These are phyloP conservation scores for Bubo scandiacus DNA, from an alignment of 2,113 vertebrate genomes.

Conservation along the genomic window DNA sequence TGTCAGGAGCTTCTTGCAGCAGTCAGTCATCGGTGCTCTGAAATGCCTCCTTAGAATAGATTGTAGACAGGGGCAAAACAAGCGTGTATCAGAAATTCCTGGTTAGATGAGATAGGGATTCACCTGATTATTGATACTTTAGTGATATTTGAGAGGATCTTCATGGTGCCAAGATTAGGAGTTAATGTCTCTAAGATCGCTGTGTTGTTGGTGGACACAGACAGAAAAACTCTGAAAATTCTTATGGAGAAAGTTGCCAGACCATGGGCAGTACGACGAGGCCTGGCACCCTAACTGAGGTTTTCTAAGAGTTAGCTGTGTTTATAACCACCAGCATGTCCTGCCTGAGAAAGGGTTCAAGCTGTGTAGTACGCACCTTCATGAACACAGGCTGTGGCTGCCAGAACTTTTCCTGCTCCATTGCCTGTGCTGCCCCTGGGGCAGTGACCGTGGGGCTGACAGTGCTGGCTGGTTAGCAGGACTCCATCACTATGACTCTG, in stretches of 20 bases:
- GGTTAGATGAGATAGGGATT: not conserved
- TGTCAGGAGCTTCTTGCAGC: not conserved
- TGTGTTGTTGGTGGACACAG: rapidly evolving
- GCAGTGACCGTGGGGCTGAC: not conserved
- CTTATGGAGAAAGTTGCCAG: not conserved
- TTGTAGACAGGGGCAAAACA: not conserved
- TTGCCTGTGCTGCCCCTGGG: not conserved
- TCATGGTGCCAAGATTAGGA: not conserved
- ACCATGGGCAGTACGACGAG: not conserved
- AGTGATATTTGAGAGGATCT: not conserved
- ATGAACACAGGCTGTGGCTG: not conserved
- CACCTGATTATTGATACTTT: not conserved
- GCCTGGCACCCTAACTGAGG: not conserved
- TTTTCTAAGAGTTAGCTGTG: not conserved
- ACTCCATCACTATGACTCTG: not conserved
- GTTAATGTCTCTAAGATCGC: not conserved
- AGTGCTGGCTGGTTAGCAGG: not conserved
- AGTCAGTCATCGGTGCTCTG: not conserved
- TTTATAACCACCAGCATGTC: not conserved
- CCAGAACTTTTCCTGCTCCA: not conserved
- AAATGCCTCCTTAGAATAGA: not conserved
- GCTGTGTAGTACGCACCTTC: not conserved
- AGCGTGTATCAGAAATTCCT: not conserved
- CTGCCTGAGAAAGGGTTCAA: not conserved
- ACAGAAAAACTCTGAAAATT: not conserved